Base-by-base conservation (phyloP, 2,888 invertebrate genomes). In the Melanophora roralis region DNA sequence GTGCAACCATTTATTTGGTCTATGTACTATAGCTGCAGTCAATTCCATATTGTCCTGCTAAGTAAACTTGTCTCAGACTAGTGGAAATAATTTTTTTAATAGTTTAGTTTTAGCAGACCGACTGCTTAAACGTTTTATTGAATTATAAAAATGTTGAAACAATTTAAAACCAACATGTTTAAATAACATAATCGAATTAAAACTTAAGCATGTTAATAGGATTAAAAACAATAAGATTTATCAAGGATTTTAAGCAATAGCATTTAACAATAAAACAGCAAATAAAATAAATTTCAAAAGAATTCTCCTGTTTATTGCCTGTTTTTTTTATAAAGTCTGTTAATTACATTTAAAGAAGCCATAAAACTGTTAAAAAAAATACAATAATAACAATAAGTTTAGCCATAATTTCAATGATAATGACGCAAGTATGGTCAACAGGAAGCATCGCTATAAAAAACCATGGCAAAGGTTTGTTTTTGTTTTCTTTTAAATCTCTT, bases 321-420 rank as follows among this genome's bases (percentile, higher is more conserved):
- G 27, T 27, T 27, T 27, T 27, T 27, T 27, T n/a, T n/a, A n/a
- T n/a, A n/a, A 27, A 27, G 27, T 27, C 27, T 27, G 27, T 27
- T 27, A 75, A 80, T 75, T 72, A 55, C 45, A 72, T 80, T 80
- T 72, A 55, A 45, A 21, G 75, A 71, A 80, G 51, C 79, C 79
- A 51, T 80, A 80, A 43, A 75, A 75, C 59, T 80, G 72, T 51
- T 16, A 5, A 11, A 43, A 62, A 3, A 53, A 9, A 49, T 9
- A 60, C 38, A 43, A 21, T 3, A 12, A 6, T 16, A 60, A n/a
- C 11, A 36, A n/a, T 16, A 69, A n/a, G 38, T 38, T 19, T 14
- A 8, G n/a, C 38, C 34, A 23, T 40, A 57, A 68, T 55, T 62
- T 34, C 55, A 73, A 14, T 68, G 73, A 38, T 34, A 78, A 74